Base-by-base conservation (phyloP, 2,888 invertebrate species). In the Pemphredon lugubris region DNA sequence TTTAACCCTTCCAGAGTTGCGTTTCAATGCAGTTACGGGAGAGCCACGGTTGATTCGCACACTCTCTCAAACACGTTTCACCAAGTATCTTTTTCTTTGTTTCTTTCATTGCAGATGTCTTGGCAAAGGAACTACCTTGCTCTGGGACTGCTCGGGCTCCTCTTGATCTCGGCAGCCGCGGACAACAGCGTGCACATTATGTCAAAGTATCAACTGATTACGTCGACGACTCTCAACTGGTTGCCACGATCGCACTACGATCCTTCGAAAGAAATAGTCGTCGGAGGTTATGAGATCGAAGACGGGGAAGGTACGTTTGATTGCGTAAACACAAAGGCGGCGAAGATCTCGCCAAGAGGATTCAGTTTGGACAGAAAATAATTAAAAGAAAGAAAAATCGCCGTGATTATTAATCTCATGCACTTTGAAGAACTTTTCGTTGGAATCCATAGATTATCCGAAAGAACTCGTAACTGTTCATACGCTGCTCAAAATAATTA, bases 211-310 rank as follows among this genome's bases (percentile, higher is more conserved):
- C 95, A 96, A 89, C 91, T 94, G 60, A 91, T 95, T 57, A 96
- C 96, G 2, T 96, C 96, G 5, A 95, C 94, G 83, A 95, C 96
- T 0, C 91, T 96, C 54, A 92, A 93, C 85, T 96, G 96, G 96
- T 92, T 94, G 54, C 92, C 92, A 0, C 90, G 90, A 50, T 90
- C 91, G 20, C 91, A 92, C 75, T 91, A 93, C 55, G 91, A 92
- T 71, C 48, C 75, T 14, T 75, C 81, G 37, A 93, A 93, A 82
- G 94, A 94, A 53, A 95, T 96, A 20, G 91, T 94, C 40, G 96
- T 95, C 76, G 92, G 93, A 80, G 88, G 88, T 26, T 85, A 85
- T 53, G 87, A 85, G 54, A 75, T 73, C 64, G 63, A 84, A 65
- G 82, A 79, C 45, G 6, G 59, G 9, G 79, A 83, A 74, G 85